These are phyloP conservation scores for Anser brachyrhynchus DNA, from an alignment of 2,113 vertebrate genomes.

Conservation along the genomic window DNA sequence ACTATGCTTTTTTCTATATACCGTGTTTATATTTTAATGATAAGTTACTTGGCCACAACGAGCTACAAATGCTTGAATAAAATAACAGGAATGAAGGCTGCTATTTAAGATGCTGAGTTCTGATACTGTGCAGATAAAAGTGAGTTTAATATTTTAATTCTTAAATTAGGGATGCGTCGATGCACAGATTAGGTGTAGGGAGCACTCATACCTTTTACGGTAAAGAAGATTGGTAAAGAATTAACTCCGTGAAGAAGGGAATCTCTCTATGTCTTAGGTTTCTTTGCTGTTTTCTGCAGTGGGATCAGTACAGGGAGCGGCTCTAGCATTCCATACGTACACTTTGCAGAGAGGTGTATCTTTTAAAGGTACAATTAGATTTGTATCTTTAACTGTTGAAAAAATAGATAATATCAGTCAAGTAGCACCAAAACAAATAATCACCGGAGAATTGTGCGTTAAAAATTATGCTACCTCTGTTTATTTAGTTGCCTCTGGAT, in stretches of 20 bases:
- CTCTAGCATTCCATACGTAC: not conserved
- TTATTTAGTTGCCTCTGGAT: constrained; percentile 20
- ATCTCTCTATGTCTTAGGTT: not conserved
- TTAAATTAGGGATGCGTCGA: not conserved
- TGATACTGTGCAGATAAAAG: not conserved
- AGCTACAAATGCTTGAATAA: not conserved
- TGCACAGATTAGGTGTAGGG: not conserved
- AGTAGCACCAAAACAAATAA: not conserved
- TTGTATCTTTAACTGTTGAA: not conserved
- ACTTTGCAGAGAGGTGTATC: not conserved
- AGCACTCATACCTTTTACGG: not conserved
- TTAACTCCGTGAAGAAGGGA: not conserved
- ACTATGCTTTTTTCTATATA: too few relatives aligned
- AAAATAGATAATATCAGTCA: not conserved
- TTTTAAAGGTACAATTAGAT: not conserved
- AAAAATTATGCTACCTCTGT: not conserved
- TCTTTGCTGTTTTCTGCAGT: not conserved
- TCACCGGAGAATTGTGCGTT: not conserved
- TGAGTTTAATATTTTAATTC: not conserved
- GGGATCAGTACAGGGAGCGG: not conserved
- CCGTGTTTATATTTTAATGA: not conserved
- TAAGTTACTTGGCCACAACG: not conserved
- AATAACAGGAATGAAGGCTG: not conserved
- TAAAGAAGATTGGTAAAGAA: not conserved
- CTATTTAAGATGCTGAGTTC: not conserved